Evolutionary conservation across 2,797 vertebrate species (phyloP).

Genomic region (Taenioides sp.): DNA sequence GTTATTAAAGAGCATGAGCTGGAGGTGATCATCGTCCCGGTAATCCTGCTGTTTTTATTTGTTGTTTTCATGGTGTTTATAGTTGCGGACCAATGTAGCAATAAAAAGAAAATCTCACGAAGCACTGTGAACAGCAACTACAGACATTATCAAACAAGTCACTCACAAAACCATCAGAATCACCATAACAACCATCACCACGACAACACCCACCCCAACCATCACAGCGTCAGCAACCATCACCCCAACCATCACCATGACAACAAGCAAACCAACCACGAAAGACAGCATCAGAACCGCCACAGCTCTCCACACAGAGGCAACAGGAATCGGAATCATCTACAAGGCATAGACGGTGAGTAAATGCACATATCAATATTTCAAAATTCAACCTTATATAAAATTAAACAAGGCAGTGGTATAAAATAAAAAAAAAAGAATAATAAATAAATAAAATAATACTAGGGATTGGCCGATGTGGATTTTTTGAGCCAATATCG

Average conservation of each 20-base stretch:
- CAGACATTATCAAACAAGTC: neutral
- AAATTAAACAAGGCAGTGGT: too few species aligned
- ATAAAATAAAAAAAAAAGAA: too few species aligned
- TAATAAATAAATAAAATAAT: too few species aligned
- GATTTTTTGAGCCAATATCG: too few species aligned
- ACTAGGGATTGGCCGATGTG: too few species aligned
- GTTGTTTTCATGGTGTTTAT: slow-evolving; percentile 72
- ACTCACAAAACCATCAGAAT: neutral
- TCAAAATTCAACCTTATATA: neutral
- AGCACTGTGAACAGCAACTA: slow-evolving; percentile 7
- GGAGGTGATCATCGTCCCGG: slow-evolving; percentile 86
- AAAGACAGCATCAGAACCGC: neutral
- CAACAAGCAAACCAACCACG: neutral
- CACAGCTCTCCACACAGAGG: slow-evolving; percentile 24
- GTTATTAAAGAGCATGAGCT: slow-evolving; percentile 62
- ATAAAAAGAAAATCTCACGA: neutral
- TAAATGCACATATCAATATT: neutral
- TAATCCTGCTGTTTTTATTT: slow-evolving; percentile 75
- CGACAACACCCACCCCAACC: neutral
- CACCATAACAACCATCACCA: neutral
- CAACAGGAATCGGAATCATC: slow-evolving; percentile 30
- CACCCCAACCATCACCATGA: neutral
- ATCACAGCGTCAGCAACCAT: neutral
- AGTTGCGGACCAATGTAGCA: slow-evolving; percentile 48
- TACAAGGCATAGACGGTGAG: slow-evolving; percentile 76